Evolutionary conservation across 53 echinoderm and acorn worm species (phyloP), one percentile per base, ranked within the genome.

Genomic region (Crossaster papposus): DNA sequence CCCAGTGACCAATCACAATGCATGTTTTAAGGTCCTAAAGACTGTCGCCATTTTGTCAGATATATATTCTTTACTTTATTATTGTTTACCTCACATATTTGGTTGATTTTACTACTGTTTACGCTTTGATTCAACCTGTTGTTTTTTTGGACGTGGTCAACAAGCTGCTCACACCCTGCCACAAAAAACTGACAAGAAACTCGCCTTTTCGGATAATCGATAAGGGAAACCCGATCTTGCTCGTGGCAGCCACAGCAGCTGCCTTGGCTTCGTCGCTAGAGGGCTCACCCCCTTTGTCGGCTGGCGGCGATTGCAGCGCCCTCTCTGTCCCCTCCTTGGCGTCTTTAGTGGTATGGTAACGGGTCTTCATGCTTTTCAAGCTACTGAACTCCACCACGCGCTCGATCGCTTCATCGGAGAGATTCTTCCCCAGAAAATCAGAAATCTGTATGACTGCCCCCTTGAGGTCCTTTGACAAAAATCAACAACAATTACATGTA

Each of bases 131-230:
- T n/a, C n/a, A n/a, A n/a, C n/a, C n/a, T n/a, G n/a, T n/a, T n/a
- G n/a, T n/a, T n/a, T n/a, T n/a, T n/a, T n/a, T n/a, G n/a, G n/a
- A n/a, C n/a, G n/a, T n/a, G n/a, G n/a, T n/a, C n/a, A n/a, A n/a
- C n/a, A n/a, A n/a, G n/a, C n/a, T n/a, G 44, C 44, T 44, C 44
- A 7, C 34, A 0, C 34, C n/a, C n/a, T n/a, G 0, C 15, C 14
- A 12, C 32, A 14, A 36, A 77, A n/a, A 10, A 77, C 28, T 18
- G 44, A 1, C 5, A 30, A 23, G 30, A 77, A 14, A 51, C 68
- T 7, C 18, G 70, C 83, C 83, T 83, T 83, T 83, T 50, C 83
- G 65, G 83, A 83, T 70, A 0, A 83, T 65, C 14, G 83, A n/a
- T n/a, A n/a, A 36, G 13, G 70, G 83, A 14, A 70, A 38, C 13